Base-by-base conservation (phyloP, 2,888 invertebrate species). In the Dilophus febrilis region DNA sequence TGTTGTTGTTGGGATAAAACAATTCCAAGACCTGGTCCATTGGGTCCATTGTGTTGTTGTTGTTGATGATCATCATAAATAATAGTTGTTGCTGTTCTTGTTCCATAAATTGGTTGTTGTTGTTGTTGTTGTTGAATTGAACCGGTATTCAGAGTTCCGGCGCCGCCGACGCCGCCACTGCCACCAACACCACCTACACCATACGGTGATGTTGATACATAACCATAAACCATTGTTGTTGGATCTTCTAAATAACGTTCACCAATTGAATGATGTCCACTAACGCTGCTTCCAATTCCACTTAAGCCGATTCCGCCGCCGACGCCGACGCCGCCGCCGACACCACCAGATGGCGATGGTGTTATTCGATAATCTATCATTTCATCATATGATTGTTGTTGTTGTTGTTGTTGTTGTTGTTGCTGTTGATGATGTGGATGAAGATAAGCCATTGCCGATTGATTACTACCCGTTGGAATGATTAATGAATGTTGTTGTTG, bases 241-340 rank as follows among this genome's bases (percentile, higher is more conserved):
- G 70, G 64, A 49, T 76, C 75, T 48, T 76, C 74, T 51, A 64
- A 63, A 46, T 74, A 77, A 51, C 73, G 71, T 53, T 77, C 77
- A 16, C 18, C 33, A 19, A 29, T n/a, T 45, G 72, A 64, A 11
- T 65, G 65, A 35, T 63, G 70, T 32, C 72, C 73, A n/a, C n/a
- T n/a, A n/a, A n/a, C n/a, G n/a, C n/a, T n/a, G n/a, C 72, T 45
- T 65, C 72, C 49, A 69, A 71, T 53, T 71, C 72, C 35, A 64
- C 64, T 51, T 62, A 46, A 65, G 64, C 51, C 64, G 64, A 44
- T 35, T 35, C 35, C 26, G 66, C 65, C 47, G 65, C 65, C 41
- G 56, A 65, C 34, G 65, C 22, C 8, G 37, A 28, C 29, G 39
- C 32, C 26, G 38, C 38, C 18, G 39, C 68, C n/a, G n/a, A n/a